Base-by-base conservation (phyloP, 2,888 invertebrate genomes). In the Amaurobius ferox region DNA sequence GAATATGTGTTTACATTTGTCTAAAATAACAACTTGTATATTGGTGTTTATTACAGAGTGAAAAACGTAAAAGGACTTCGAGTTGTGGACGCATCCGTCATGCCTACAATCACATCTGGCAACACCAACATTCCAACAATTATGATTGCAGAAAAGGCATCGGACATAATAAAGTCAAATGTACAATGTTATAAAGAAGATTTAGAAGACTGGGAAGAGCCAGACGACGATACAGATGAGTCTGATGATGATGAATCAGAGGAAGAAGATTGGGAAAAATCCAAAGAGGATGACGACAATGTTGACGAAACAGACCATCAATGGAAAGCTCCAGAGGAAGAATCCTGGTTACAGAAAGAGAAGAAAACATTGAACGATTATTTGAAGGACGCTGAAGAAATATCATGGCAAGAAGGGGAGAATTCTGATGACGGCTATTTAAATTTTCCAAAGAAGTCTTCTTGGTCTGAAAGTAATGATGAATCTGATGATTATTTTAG, bases 31-130 rank as follows among this genome's bases (percentile, higher is more conserved):
- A n/a, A n/a, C n/a, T n/a, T n/a, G n/a, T n/a, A n/a, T n/a, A n/a
- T n/a, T n/a, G n/a, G n/a, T n/a, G n/a, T n/a, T n/a, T n/a, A n/a
- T 64, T 64, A 16, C 64, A 64, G 64, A 32, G 64, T 64, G 19
- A 64, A 64, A 29, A 30, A 30, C 6, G 26, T 64, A 0, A 30
- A 30, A 30, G 32, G 32, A n/a, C 32, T 64, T 3, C 30, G 64
- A 11, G 64, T 64, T 13, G 64, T 64, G 0, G 64, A 64, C n/a
- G 64, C 64, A 1, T 64, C 64, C 7, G n/a, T 64, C 32, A 64
- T 64, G 64, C 64, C 64, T 11, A 29, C 6, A 16, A 64, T 64
- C 7, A 30, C 64, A 7, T 64, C 30, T 11, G 64, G 64, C 0
- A 7, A 16, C n/a, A 64, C 64, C 9, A 30, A 13, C 7, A 64